Percentiles rank a stretch among this genome's conserved stretches.
Conservation (phyloP, 2,113 vertebrate genomes). For the Caloenas nicobarica region DNA sequence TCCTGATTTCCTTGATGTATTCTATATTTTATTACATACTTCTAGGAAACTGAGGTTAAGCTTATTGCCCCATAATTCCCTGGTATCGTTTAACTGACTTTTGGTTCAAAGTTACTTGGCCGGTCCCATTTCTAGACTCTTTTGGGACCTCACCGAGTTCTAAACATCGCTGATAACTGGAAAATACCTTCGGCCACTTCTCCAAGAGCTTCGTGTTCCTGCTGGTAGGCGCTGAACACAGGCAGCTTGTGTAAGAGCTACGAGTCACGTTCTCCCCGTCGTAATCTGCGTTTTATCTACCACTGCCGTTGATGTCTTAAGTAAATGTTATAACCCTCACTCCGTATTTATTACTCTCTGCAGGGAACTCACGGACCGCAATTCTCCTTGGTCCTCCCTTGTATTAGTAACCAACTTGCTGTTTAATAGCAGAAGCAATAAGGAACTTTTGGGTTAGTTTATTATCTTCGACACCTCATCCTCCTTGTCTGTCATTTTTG, state of each 20-base stretch:
- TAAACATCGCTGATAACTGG: rapidly evolving
- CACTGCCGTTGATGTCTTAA: rapidly evolving
- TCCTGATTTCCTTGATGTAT: not conserved
- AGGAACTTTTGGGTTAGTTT: not conserved
- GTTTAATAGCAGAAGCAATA: not conserved
- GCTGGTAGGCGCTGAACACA: rapidly evolving
- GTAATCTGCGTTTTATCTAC: not conserved
- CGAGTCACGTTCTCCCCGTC: rapidly evolving
- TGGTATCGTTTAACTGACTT: not conserved
- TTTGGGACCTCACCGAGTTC: not conserved
- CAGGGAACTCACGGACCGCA: not conserved
- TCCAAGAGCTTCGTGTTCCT: too few relatives aligned
- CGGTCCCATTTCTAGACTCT: not conserved
- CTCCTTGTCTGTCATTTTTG: not conserved
- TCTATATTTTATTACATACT: not conserved
- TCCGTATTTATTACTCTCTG: not conserved
- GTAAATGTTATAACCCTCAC: not conserved
- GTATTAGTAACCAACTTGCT: not conserved
- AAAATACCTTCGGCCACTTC: not conserved
- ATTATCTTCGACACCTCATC: not conserved
- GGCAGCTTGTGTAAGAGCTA: not conserved
- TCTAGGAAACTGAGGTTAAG: not conserved
- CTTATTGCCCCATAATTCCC: not conserved
- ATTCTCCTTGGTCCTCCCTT: not conserved
- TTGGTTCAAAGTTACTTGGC: too few relatives aligned